These are phyloP conservation scores for Drosophila mulleri DNA, from an alignment of 2,888 invertebrate species.

Conservation along the genomic window DNA sequence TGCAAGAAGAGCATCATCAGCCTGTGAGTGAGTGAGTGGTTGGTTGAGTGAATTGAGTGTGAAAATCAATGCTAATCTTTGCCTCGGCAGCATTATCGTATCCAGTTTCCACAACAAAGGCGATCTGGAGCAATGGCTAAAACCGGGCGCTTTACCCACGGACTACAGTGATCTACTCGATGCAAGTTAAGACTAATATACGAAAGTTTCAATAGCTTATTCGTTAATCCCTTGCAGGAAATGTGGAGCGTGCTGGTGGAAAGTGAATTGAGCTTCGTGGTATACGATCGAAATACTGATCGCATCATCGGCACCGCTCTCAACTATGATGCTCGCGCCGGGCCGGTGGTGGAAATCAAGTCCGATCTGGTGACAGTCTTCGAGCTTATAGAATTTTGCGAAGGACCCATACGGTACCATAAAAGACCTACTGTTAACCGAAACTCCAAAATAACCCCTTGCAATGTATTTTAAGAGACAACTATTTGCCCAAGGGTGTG, in stretches of 20 bases:
- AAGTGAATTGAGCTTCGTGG: constrained; percentile 90
- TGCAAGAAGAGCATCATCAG: constrained; percentile 87
- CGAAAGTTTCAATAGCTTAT: background rate
- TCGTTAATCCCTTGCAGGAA: constrained; percentile 77
- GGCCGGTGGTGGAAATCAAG: constrained; percentile 89
- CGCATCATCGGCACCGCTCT: constrained; percentile 89
- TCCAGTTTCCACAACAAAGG: constrained; percentile 94
- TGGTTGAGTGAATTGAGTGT: too few relatives aligned
- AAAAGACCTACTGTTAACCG: background rate
- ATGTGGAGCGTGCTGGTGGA: constrained; percentile 90
- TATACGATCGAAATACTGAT: constrained; percentile 86
- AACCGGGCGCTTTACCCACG: constrained; percentile 88
- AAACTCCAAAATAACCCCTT: background rate
- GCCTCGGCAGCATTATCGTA: constrained; percentile 89
- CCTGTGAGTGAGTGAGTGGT: constrained; percentile 89
- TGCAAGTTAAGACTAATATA: constrained; percentile 58
- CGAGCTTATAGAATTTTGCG: constrained; percentile 91
- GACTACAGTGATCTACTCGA: constrained; percentile 90
- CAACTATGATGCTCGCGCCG: constrained; percentile 93
- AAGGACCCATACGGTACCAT: constrained; percentile 89
- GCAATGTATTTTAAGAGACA: constrained; percentile 85
- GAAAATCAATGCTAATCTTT: background rate
- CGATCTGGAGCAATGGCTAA: constrained; percentile 92
- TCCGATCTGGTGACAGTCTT: constrained; percentile 90
- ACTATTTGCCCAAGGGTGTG: constrained; percentile 87